Evolutionary conservation across 2,113 vertebrate genomes (phyloP).

Genomic region (Hucho hucho): DNA sequence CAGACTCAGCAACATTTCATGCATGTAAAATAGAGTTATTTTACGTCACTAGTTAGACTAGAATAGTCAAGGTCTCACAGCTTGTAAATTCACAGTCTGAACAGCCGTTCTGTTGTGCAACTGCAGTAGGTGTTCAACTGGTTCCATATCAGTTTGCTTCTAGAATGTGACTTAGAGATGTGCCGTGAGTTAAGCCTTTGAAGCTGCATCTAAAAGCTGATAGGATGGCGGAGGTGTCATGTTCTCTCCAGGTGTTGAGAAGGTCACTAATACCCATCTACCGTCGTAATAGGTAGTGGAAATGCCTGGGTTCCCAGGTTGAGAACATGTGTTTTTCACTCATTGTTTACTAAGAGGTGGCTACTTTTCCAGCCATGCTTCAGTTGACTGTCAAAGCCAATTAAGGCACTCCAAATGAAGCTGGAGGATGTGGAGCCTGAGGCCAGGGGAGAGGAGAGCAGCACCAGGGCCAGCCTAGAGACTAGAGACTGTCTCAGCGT

Average conservation of each 20-base stretch:
- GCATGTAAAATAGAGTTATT: slow-evolving; percentile 10
- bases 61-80: not conserved
- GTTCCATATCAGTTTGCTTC: not conserved
- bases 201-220: not conserved
- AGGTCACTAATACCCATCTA: slow-evolving; percentile 22
- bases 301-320: slow-evolving; percentile 39
- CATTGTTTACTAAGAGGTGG: slow-evolving; percentile 58
- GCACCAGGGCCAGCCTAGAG: slow-evolving; percentile 44
- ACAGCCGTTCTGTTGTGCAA: slow-evolving; percentile 11
- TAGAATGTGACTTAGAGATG: not conserved
- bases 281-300: too few species aligned
- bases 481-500: not conserved
- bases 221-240: not conserved
- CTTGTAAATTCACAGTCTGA: slow-evolving; percentile 10
- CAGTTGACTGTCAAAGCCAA: slow-evolving; percentile 68
- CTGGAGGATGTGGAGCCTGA: slow-evolving; percentile 56
- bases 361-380: slow-evolving; percentile 58
- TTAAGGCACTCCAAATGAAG: slow-evolving; percentile 69
- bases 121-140: not conserved
- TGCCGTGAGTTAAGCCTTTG: not conserved
- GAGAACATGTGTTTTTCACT: slow-evolving; percentile 46
- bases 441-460: slow-evolving; percentile 54
- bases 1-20: slow-evolving; percentile 7
- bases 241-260: not conserved
- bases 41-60: slow-evolving; percentile 28